Evolutionary conservation across 1,140 invertebrate species (phyloP).

Genomic region (Andrena cerasifolii): DNA sequence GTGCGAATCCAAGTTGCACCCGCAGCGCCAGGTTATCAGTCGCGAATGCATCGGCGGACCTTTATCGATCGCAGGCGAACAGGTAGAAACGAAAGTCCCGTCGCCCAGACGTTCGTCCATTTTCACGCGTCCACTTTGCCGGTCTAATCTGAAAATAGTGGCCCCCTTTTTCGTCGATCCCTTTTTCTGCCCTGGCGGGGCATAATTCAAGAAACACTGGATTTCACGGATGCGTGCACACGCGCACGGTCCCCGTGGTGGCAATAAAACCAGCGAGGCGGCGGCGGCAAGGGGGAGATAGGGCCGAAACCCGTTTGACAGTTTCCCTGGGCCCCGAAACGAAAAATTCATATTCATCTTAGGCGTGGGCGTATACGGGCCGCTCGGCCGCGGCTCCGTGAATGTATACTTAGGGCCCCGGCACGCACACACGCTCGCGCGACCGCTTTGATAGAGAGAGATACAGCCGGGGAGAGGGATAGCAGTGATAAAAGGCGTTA

Average conservation of each 20-base stretch:
- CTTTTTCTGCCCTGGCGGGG: not conserved
- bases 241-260: not conserved
- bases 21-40: too few relatives aligned
- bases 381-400: conserved; percentile 11
- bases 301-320: conserved; percentile 58
- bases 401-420: conserved; percentile 14
- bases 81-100: too few relatives aligned
- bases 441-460: conserved; percentile 19
- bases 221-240: conserved; percentile 52
- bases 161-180: conserved; percentile 4
- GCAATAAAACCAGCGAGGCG: conserved; percentile 55
- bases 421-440: not conserved
- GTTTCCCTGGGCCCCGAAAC: conserved; percentile 46
- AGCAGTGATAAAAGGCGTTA: conserved; percentile 68
- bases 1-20: too few relatives aligned
- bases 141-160: not conserved
- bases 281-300: not conserved
- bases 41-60: too few relatives aligned
- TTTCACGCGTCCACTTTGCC: too few relatives aligned
- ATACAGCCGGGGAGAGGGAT: conserved; percentile 27
- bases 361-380: conserved; percentile 54
- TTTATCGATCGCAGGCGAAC: too few relatives aligned
- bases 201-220: conserved; percentile 43
- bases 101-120: not conserved
- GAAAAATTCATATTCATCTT: conserved; percentile 69